A percentile compares a stretch with the other conserved stretches of the same genome.
Conservation (phyloP, 2,888 invertebrate species). For the Dendrolimus houi region DNA sequence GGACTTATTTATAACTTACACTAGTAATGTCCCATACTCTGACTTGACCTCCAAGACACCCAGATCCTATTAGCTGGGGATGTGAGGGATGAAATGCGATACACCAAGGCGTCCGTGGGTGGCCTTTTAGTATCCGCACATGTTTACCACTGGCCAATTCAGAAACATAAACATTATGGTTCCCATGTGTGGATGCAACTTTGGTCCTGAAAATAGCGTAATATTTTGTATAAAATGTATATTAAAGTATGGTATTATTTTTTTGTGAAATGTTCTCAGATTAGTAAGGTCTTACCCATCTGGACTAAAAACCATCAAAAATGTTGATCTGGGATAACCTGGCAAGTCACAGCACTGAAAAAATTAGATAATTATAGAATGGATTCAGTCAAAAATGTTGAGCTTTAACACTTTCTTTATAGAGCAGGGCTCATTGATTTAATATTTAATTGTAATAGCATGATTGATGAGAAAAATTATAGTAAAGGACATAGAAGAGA, state of each 20-base stretch:
- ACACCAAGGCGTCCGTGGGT: constrained; percentile 94
- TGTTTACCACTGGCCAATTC: constrained; percentile 87
- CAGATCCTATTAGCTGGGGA: constrained; percentile 89
- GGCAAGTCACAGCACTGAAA: constrained; percentile 83
- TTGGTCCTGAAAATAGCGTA: constrained; percentile 75
- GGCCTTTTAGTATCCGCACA: constrained; percentile 85
- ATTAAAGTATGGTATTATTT: background rate
- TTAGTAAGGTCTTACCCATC: constrained; percentile 79
- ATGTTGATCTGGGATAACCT: constrained; percentile 86
- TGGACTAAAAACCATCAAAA: constrained; percentile 91
- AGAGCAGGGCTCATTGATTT: too few species aligned
- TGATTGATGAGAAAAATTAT: too few species aligned
- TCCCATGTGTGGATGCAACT: constrained; percentile 92
- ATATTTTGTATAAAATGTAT: background rate
- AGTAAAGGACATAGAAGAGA: too few species aligned
- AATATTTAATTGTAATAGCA: too few species aligned
- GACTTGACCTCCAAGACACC: constrained; percentile 92
- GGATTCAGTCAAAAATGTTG: background rate
- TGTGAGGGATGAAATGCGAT: constrained; percentile 91
- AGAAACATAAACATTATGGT: constrained; percentile 91
- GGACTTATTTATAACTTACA: constrained; percentile 33
- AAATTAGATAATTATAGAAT: constrained; percentile 5
- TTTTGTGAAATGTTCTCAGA: background rate
- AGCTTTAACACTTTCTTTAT: too few species aligned
- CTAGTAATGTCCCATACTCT: constrained; percentile 87